Percentiles rank a stretch among this genome's conserved stretches.
phyloP scores from a whole-genome alignment of 2,113 vertebrate genomes.

The Nothocercus julius region DNA sequence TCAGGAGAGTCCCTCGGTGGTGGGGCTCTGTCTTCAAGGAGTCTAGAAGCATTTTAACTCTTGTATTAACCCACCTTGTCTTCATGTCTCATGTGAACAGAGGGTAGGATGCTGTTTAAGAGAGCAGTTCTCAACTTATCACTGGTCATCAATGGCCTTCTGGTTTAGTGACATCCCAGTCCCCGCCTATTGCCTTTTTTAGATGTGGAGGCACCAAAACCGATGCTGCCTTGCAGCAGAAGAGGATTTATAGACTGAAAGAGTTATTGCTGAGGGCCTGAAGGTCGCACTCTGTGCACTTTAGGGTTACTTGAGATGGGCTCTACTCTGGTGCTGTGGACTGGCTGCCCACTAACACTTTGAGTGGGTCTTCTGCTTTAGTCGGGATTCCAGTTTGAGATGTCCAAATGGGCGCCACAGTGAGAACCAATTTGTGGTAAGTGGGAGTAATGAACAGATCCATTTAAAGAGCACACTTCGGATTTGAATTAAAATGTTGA shows the following conservation, averaged over 20 bases:
- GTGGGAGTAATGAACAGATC: neutral
- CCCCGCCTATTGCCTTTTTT: neutral
- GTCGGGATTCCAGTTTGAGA: neutral
- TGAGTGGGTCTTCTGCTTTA: neutral
- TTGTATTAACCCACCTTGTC: neutral
- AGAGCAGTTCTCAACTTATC: neutral
- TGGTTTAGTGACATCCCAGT: neutral
- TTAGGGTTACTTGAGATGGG: neutral
- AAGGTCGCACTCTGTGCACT: neutral
- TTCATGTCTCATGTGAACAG: neutral
- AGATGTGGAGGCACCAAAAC: neutral
- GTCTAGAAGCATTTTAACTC: neutral
- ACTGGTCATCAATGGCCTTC: neutral
- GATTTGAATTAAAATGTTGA: neutral
- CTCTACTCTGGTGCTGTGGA: neutral
- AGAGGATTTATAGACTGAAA: neutral
- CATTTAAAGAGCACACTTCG: neutral
- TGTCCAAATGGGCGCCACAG: accelerated
- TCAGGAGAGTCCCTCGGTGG: neutral
- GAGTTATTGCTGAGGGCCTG: neutral
- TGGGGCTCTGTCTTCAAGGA: neutral
- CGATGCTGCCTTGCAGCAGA: neutral
- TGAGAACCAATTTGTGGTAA: neutral
- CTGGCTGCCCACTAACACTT: neutral
- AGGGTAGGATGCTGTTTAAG: accelerated